phyloP scores from a whole-genome alignment of 2,113 vertebrate species.

The Scomber japonicus region DNA sequence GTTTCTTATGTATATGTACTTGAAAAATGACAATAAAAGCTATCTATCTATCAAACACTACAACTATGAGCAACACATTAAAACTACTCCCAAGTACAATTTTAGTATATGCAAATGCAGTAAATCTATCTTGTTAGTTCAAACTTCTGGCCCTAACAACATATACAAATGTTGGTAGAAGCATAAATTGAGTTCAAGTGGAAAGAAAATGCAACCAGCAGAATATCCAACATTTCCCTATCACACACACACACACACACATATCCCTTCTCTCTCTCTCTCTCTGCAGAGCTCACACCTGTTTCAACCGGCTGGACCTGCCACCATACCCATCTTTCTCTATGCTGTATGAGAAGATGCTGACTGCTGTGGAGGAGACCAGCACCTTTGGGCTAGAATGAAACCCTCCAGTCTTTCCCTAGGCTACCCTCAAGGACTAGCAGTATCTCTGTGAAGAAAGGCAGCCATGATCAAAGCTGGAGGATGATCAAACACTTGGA shows the following conservation, averaged over 20 bases:
- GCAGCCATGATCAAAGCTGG: background rate
- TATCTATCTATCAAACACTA: too few relatives aligned
- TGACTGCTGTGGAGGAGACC: slow-evolving; percentile 96
- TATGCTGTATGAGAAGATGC: slow-evolving; percentile 94
- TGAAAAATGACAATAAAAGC: too few relatives aligned
- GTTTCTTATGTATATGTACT: too few relatives aligned
- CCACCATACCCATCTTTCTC: slow-evolving; percentile 96
- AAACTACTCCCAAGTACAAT: too few relatives aligned
- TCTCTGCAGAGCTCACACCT: slow-evolving; percentile 91
- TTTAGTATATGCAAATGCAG: too few relatives aligned
- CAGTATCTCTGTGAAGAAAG: background rate
- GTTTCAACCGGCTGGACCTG: slow-evolving; percentile 95
- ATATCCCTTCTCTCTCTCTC: background rate
- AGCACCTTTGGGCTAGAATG: slow-evolving; percentile 96
- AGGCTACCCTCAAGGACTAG: background rate
- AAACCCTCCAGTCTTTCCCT: slow-evolving; percentile 21
- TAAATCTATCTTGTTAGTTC: too few relatives aligned
- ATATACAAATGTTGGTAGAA: background rate
- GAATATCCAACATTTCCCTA: background rate
- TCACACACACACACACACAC: too few relatives aligned
- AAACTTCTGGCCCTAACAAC: too few relatives aligned
- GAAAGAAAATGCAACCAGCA: background rate
- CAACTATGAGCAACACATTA: too few relatives aligned
- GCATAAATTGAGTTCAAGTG: background rate
- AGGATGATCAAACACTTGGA: slow-evolving; percentile 1